Base-by-base conservation (phyloP, 1,140 invertebrate genomes). In the Harpegnathos saltator region DNA sequence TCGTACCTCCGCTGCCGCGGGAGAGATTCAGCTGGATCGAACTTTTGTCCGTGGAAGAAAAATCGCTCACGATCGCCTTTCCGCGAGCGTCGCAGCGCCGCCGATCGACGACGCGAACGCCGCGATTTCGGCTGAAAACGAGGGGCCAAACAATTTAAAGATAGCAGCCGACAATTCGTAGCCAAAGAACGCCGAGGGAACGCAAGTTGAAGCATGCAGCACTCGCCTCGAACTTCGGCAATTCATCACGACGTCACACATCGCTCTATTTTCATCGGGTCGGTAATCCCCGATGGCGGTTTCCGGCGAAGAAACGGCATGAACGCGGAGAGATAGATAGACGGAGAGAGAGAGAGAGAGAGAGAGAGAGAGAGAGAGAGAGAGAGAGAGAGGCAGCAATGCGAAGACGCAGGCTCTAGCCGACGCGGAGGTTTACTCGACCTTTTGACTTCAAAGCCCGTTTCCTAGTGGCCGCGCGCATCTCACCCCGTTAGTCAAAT, bases 401-500 rank as follows among this genome's bases (percentile, higher is more conserved):
- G n/a, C 29, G 19, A 14, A 77, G n/a, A 17, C 38, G 38, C 62
- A 66, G 66, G 29, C 52, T 78, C 33, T 33, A 65, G 29, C 17
- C 52, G 52, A n/a, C n/a, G 24, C 52, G 33, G 24, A 71, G 19
- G 65, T 80, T 80, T 80, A 80, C 29, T 54, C 44, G 52, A 80
- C 75, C 75, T 80, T 59, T 69, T 29, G 52, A 71, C 75, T 80
- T 80, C 65, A 80, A 80, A 80, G 75, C 58, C 54, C 52, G 48
- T 86, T 86, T 82, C 68, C 75, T 86, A 87, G 65, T 74, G 85
- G 85, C 72, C 59, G 59, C 50, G 52, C 52, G 74, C 62, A 56
- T 74, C 73, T 86, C 58, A 74, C 85, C 29, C 59, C 59, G 71
- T 72, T 84, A 88, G 52, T 65, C 59, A 88, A 88, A 88, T 88